Evolutionary conservation across 2,113 vertebrate species (phyloP).

Genomic region (Proterorhinus semilunaris): DNA sequence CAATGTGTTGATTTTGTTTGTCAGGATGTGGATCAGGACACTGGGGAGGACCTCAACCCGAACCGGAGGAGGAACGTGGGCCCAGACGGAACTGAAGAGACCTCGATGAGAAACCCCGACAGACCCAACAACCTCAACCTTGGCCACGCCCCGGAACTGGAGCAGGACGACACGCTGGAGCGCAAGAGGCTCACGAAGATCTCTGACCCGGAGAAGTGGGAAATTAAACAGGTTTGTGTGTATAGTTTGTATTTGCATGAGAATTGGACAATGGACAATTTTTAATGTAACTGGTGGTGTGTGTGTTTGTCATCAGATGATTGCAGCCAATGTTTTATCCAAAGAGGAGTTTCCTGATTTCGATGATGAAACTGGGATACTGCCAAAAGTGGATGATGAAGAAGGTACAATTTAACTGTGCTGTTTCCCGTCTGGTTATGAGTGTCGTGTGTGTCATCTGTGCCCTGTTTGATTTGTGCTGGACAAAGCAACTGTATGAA

Average conservation of each 20-base stretch:
- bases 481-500: too few species aligned
- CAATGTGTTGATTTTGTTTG: not conserved
- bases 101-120: constrained; percentile 92
- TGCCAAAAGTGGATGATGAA: constrained; percentile 98
- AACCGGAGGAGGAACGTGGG: constrained; percentile 89
- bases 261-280: not conserved
- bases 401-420: constrained; percentile 79
- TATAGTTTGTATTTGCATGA: not conserved
- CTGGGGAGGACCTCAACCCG: constrained; percentile 94
- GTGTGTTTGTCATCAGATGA: constrained; percentile 81
- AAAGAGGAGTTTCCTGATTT: constrained; percentile 99
- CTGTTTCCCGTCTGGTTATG: too few species aligned
- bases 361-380: constrained; percentile 96
- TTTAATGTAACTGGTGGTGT: not conserved
- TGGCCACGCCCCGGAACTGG: constrained; percentile 88
- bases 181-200: constrained; percentile 96
- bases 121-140: constrained; percentile 91
- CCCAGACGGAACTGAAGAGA: constrained; percentile 86
- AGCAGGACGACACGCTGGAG: constrained; percentile 90
- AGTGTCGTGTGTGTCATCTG: too few species aligned
- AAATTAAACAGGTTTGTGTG: constrained; percentile 90
- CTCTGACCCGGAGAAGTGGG: constrained; percentile 98
- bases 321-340: constrained; percentile 96
- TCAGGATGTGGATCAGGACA: constrained; percentile 98
- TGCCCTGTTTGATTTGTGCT: too few species aligned